Evolutionary conservation across 2,797 vertebrate genomes (phyloP), one percentile per base, ranked within the genome.

Genomic region (Poeciliopsis turneri): DNA sequence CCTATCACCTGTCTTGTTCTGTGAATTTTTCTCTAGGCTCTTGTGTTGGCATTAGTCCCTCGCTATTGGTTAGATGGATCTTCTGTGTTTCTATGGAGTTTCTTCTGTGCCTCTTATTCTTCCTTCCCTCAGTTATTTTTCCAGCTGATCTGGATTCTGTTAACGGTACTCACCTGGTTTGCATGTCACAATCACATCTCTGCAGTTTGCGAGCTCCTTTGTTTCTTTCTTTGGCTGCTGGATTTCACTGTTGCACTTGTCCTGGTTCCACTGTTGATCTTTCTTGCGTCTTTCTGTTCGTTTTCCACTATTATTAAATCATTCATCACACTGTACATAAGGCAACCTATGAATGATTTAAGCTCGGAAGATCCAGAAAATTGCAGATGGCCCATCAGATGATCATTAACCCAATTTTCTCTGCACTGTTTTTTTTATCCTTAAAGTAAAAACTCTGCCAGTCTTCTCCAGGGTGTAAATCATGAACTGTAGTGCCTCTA

Each of bases 381-480:
- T 18, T 46, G 45, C 57, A 11, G 30, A 74, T 68, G 46, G 28
- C 45, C 61, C 71, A 68, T 30, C 51, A 30, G 15, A 9, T 51
- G 64, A 53, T 66, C 57, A 64, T n/a, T 76, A 36, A 70, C 23
- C 30, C 12, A 71, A n/a, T 23, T 5, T 68, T 74, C 43, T 73
- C 49, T 59, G 33, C 41, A 47, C 7, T 64, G 71, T 41, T 70
- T 33, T 33, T 20, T 57, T 20, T 57, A 61, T 66, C 15, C 78
- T 46, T 10, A 68, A 66, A 39, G n/a, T 43, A 39, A 46, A 61
- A 39, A 2, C 41, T 49, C 41, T 13, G 7, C 2, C 53, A 49
- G n/a, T 80, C 46, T 64, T 68, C 74, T 68, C 33, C 74, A 75
- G 41, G 72, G 33, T 51, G 49, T 45, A 74, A 72, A 84, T 84